phyloP scores from a whole-genome alignment of 2,797 vertebrate species.

The Amblyraja radiata region DNA sequence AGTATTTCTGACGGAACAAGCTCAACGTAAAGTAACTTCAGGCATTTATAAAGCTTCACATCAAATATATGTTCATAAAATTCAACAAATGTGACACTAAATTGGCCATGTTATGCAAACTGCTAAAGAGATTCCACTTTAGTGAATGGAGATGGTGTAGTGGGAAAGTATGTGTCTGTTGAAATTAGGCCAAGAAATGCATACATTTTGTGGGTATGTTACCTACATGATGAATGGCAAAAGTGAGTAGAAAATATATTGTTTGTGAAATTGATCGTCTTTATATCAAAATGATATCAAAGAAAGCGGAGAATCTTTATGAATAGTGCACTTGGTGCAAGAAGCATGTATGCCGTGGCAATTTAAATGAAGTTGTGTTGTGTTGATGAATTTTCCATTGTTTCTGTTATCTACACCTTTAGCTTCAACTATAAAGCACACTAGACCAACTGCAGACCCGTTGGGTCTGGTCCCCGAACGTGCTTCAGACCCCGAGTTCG shows the following conservation, averaged over 20 bases:
- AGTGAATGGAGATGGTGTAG: background rate
- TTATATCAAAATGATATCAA: background rate
- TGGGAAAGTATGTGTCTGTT: background rate
- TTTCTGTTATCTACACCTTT: background rate
- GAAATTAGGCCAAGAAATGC: background rate
- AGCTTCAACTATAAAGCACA: background rate
- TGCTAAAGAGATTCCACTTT: background rate
- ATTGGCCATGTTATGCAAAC: background rate
- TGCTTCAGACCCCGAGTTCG: no score
- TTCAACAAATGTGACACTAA: background rate
- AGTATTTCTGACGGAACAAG: background rate
- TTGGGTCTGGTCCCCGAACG: no score
- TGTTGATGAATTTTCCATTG: background rate
- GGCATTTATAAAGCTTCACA: background rate
- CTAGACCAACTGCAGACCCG: no score
- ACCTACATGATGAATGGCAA: background rate
- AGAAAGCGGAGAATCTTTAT: background rate
- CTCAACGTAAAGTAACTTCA: background rate
- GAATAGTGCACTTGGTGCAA: background rate
- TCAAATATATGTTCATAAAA: background rate
- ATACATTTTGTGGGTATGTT: background rate
- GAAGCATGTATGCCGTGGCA: background rate
- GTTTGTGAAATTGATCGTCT: background rate
- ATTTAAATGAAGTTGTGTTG: background rate
- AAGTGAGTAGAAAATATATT: background rate